Conservation (phyloP, 2,797 vertebrate species). For the Jordanella pulchra region DNA sequence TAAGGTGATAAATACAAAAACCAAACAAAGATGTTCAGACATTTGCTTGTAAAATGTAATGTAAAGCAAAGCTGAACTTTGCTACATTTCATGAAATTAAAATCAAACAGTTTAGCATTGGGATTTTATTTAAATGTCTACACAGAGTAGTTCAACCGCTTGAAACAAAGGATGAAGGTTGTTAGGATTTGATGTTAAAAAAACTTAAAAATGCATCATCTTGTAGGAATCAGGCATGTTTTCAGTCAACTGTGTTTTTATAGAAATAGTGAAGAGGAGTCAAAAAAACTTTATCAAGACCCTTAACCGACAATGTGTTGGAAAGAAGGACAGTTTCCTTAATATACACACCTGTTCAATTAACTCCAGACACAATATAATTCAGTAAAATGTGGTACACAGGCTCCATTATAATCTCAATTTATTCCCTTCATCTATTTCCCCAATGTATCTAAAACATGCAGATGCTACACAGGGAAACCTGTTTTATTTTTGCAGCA, state of each 20-base stretch:
- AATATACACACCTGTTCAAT: background rate
- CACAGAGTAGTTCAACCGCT: background rate
- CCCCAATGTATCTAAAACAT: background rate
- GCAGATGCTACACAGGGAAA: background rate
- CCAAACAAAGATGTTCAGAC: background rate
- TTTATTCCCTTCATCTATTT: background rate
- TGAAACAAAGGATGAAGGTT: background rate
- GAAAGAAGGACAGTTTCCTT: no score
- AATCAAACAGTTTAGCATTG: background rate
- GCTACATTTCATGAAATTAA: background rate
- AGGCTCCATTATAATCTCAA: background rate
- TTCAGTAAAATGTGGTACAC: background rate
- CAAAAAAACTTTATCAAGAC: no score
- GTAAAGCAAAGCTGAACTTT: background rate
- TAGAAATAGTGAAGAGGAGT: no score
- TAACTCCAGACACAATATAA: background rate
- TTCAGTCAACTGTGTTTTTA: background rate
- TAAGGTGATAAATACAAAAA: background rate
- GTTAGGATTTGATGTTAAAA: background rate
- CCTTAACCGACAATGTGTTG: no score
- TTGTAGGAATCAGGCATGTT: background rate
- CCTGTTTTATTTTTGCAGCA: background rate
- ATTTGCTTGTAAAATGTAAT: background rate
- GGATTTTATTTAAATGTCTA: background rate
- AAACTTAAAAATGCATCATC: background rate